Base-by-base conservation (phyloP, 2,797 vertebrate genomes). In the Percopsis omiscomaycus region DNA sequence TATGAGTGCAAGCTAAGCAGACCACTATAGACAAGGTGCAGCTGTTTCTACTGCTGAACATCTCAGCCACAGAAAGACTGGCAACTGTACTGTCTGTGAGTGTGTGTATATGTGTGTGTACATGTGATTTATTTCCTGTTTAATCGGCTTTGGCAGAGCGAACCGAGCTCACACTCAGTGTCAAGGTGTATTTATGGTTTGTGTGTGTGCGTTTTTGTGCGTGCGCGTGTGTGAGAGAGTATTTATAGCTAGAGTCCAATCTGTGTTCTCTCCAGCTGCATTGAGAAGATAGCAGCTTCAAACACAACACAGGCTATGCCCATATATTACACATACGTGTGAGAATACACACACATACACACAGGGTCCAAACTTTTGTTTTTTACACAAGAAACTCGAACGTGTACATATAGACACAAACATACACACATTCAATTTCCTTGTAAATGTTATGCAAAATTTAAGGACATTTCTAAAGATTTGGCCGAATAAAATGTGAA, bases 131-230 rank as follows among this genome's bases (percentile, higher is more conserved):
- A 86, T 89, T 85, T 86, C 73, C 74, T 66, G 70, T 84, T 84
- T 88, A 88, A 89, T 87, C 84, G 8, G 71, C 81, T 81, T 84
- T 86, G 86, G 86, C 86, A 83, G 84, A 75, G 73, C 65, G 16
- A 72, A 72, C 74, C 66, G 68, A 80, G 83, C 80, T 81, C 72
- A 66, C 42, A n/a, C 37, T 60, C 47, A 5, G 73, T 75, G 30
- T 84, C 81, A 80, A 83, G 73, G 81, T 85, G 79, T 87, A 85
- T 88, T 86, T 84, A 86, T 79, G 75, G 83, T 72, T 70, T 73
- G 73, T 70, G 74, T 47, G 42, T 57, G 37, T 57, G 16, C 45
- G 57, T 37, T 32, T 61, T 55, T 37, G 66, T 61, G 63, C 22
- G 62, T 67, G 55, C 61, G 54, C 55, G 11, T 58, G 3, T 11